Evolutionary conservation across 2,888 invertebrate species (phyloP), one percentile per base, ranked within the genome.

Genomic region (Drosophila hamatofila): DNA sequence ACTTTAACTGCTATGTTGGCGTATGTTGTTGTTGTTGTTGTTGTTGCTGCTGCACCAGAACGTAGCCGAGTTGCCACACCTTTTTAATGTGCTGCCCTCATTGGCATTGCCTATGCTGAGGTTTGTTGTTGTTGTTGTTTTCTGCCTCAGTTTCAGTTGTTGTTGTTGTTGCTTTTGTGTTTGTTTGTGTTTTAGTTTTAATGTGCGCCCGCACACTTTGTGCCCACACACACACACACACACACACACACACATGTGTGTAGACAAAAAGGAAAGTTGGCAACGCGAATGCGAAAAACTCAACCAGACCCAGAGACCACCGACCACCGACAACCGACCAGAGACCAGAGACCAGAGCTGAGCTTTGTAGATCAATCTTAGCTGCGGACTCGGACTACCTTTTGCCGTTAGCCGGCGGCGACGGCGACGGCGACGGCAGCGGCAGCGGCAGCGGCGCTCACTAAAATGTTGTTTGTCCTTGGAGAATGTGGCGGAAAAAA

Each of bases 381-480:
- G 66, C 71, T 62, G 61, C 66, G 78, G 67, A 78, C 77, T 80
- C 62, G 78, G 67, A 78, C 80, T 80, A 87, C 82, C 75, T 80
- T 75, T 73, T 81, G 84, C 84, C 79, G 84, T 75, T 81, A 79
- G 85, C 76, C 82, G 79, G 55, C 54, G 54, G 54, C 54, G 48
- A 18, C 48, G 48, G 54, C 54, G 48, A 18, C 48, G 48, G 14
- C 23, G 7, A 3, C 41, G 3, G 41, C 41, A 11, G 3, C 41
- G 18, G 46, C 46, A 9, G 16, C 21, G 25, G 48, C 48, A n/a
- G 30, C 51, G 33, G 51, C 81, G 80, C 82, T 88, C 78, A 81
- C 82, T 88, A 78, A 90, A 88, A 90, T 90, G 88, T 86, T 78
- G 91, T 90, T 90, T 89, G 88, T 90, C 88, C 88, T 89, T 89